These are phyloP conservation scores for Apodemia zela DNA, from an alignment of 2,888 invertebrate genomes.

Conservation along the genomic window DNA sequence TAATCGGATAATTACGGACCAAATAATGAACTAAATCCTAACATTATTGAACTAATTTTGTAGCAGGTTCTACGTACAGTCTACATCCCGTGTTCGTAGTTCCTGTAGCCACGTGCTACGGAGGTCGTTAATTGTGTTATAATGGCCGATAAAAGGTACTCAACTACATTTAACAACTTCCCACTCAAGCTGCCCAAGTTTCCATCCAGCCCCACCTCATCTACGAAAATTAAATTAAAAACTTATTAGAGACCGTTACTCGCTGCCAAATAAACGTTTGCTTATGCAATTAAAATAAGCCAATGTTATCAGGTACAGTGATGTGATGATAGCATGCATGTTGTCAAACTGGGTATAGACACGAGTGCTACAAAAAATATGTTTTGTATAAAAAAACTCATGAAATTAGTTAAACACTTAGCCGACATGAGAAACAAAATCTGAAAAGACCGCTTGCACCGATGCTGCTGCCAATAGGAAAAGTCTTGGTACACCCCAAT, in stretches of 20 bases:
- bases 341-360: too few relatives aligned
- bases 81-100: not conserved
- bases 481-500: too few relatives aligned
- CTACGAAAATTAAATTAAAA: not conserved
- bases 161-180: constrained; percentile 19
- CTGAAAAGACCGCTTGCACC: too few relatives aligned
- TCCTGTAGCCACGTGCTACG: constrained; percentile 47
- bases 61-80: not conserved
- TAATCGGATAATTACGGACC: too few relatives aligned
- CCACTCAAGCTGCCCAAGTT: constrained; percentile 6
- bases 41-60: not conserved
- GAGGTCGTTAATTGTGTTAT: constrained; percentile 56
- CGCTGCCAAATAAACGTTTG: not conserved
- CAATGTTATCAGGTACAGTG: not conserved
- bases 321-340: not conserved
- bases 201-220: not conserved
- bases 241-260: constrained; percentile 19
- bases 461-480: too few relatives aligned
- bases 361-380: too few relatives aligned
- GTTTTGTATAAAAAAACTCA: too few relatives aligned
- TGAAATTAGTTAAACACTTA: too few relatives aligned
- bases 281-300: not conserved
- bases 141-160: constrained; percentile 46
- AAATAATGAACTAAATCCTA: not conserved
- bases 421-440: too few relatives aligned